phyloP scores from a whole-genome alignment of 2,797 vertebrate genomes.

The Tangara arthus region DNA sequence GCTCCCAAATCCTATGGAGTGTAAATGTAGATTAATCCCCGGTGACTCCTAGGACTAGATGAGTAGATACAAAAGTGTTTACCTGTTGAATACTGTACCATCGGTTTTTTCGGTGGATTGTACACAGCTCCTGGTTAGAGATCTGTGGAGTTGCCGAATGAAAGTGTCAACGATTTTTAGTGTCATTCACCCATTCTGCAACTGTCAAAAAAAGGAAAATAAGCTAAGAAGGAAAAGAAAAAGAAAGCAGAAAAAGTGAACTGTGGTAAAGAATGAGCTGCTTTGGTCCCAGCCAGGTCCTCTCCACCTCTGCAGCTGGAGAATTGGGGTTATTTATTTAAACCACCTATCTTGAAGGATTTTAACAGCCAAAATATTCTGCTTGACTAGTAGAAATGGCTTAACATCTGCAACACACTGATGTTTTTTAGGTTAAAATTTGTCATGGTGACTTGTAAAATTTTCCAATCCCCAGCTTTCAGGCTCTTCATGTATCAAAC shows the following conservation, averaged over 20 bases:
- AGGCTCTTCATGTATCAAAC: background rate
- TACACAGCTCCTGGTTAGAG: background rate
- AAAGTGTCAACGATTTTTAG: background rate
- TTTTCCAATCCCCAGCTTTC: background rate
- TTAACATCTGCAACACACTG: background rate
- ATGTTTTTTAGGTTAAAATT: background rate
- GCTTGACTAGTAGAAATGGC: background rate
- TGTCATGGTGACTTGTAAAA: background rate
- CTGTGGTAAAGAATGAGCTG: background rate
- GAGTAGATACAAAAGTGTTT: background rate
- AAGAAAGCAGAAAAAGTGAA: background rate
- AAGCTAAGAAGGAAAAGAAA: accelerated
- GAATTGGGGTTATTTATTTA: background rate
- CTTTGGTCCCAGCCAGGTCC: background rate
- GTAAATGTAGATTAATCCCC: background rate
- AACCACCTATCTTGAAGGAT: background rate
- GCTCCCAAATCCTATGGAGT: background rate
- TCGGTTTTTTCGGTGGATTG: background rate
- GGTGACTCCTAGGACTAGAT: background rate
- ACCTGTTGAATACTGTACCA: background rate
- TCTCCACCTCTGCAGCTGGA: background rate
- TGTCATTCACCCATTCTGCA: background rate
- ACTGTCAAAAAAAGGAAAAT: background rate
- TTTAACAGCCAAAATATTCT: background rate
- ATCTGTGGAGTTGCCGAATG: accelerated